Percentiles rank a stretch among this genome's conserved stretches.
phyloP scores from a whole-genome alignment of 2,113 vertebrate genomes.

The Spea multiplicata region DNA sequence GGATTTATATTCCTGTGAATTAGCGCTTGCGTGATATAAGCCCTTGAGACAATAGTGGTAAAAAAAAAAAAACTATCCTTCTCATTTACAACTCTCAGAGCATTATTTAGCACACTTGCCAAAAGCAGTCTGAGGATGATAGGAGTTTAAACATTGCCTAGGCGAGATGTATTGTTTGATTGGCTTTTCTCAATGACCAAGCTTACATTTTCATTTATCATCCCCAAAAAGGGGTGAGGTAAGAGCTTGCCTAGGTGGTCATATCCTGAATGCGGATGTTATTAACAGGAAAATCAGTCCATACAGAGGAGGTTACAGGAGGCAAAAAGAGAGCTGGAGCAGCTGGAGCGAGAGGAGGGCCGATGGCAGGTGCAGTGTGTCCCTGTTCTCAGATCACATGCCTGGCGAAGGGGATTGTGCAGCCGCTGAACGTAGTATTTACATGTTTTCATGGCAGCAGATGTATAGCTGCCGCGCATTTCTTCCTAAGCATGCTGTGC shows the following conservation, averaged over 20 bases:
- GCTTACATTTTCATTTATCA: no score
- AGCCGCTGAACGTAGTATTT: background rate
- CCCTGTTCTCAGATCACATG: background rate
- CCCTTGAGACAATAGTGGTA: no score
- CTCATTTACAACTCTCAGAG: no score
- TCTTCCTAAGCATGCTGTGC: background rate
- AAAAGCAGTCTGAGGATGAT: background rate
- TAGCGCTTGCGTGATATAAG: no score
- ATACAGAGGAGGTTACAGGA: conserved; percentile 37
- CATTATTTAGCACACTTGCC: no score
- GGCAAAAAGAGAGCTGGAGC: conserved; percentile 43
- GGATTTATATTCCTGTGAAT: no score
- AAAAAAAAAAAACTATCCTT: no score
- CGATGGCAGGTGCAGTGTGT: conserved; percentile 28
- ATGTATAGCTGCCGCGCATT: background rate
- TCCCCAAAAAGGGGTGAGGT: background rate
- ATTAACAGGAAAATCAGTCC: conserved; percentile 41
- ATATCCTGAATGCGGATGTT: conserved; percentile 35
- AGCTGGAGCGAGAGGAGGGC: conserved; percentile 34
- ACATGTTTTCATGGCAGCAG: background rate
- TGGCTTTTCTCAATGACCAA: no score
- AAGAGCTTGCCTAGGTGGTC: background rate
- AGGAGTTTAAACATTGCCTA: no score
- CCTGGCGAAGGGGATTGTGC: background rate
- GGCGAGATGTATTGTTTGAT: no score